phyloP scores from a whole-genome alignment of 2,888 invertebrate species.

The Nomada fabriciana region DNA sequence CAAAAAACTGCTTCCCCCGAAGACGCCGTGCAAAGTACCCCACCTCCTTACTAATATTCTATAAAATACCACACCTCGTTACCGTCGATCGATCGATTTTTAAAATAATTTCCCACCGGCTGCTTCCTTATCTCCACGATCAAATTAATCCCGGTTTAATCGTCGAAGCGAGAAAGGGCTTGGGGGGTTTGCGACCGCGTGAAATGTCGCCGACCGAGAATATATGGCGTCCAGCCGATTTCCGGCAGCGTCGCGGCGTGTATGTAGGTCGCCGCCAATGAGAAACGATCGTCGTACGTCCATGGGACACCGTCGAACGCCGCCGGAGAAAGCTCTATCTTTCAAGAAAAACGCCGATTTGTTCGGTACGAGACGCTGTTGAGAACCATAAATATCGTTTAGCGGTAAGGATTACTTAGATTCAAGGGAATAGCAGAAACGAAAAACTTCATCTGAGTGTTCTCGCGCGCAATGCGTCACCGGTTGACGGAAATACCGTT shows the following conservation, averaged over 20 bases:
- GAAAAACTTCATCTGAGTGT: slow-evolving; percentile 13
- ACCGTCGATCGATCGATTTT: slow-evolving; percentile 19
- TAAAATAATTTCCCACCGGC: slow-evolving; percentile 23
- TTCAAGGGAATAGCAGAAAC: background rate
- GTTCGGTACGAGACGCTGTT: slow-evolving; percentile 9
- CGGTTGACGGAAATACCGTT: slow-evolving; percentile 8
- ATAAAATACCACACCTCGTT: background rate
- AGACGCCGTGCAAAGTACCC: no score
- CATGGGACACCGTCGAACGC: slow-evolving; percentile 26
- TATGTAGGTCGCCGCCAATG: slow-evolving; percentile 47
- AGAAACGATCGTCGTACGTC: slow-evolving; percentile 40
- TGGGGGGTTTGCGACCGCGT: slow-evolving; percentile 5
- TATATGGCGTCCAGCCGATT: slow-evolving; percentile 37
- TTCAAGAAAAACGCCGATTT: slow-evolving; percentile 38
- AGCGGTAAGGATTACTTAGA: slow-evolving; percentile 7
- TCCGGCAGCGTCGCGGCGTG: slow-evolving; percentile 34
- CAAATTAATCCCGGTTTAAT: slow-evolving; percentile 37
- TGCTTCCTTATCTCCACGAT: slow-evolving; percentile 31
- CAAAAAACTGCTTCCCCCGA: no score
- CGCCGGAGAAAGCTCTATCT: slow-evolving; percentile 40
- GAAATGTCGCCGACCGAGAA: slow-evolving; percentile 18
- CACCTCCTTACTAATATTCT: no score
- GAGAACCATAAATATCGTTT: slow-evolving; percentile 32
- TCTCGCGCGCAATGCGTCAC: slow-evolving; percentile 11
- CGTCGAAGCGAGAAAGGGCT: background rate